A percentile compares a stretch with the other conserved stretches of the same genome.
These are phyloP conservation scores for Barnardius zonarius DNA, from an alignment of 2,113 vertebrate genomes.

Conservation along the genomic window DNA sequence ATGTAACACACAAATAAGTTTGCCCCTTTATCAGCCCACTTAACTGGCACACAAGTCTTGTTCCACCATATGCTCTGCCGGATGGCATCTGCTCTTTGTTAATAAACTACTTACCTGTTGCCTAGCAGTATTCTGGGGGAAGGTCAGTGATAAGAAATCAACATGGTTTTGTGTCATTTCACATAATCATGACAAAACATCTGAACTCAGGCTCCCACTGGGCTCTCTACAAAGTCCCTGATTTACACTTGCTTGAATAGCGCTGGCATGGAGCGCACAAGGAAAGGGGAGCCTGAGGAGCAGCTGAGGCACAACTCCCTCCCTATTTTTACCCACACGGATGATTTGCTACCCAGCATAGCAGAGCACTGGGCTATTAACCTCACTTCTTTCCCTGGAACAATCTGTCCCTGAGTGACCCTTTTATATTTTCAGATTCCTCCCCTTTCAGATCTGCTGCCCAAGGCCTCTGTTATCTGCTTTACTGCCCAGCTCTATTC, in stretches of 20 bases:
- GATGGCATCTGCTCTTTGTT: not conserved
- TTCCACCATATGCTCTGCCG: fast-evolving
- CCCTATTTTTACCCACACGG: constrained; percentile 34
- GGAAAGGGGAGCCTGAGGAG: not conserved
- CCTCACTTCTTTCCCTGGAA: not conserved
- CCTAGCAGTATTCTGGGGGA: not conserved
- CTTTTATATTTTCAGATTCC: not conserved
- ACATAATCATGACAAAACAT: not conserved
- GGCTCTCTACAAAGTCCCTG: not conserved
- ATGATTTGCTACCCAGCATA: not conserved
- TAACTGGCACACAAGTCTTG: not conserved
- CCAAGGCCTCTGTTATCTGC: not conserved
- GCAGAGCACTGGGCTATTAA: not conserved
- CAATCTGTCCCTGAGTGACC: constrained; percentile 24
- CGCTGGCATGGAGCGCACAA: not conserved
- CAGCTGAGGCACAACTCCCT: not conserved
- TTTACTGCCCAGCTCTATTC: not conserved
- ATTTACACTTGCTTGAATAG: not conserved
- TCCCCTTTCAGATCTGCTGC: not conserved
- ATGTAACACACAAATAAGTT: not conserved
- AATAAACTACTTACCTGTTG: not conserved
- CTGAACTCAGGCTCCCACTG: not conserved
- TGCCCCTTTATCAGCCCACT: not conserved
- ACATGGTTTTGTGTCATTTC: not conserved
- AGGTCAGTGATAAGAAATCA: not conserved